Conservation (phyloP, 2,797 vertebrate species). For the Balearica regulorum region DNA sequence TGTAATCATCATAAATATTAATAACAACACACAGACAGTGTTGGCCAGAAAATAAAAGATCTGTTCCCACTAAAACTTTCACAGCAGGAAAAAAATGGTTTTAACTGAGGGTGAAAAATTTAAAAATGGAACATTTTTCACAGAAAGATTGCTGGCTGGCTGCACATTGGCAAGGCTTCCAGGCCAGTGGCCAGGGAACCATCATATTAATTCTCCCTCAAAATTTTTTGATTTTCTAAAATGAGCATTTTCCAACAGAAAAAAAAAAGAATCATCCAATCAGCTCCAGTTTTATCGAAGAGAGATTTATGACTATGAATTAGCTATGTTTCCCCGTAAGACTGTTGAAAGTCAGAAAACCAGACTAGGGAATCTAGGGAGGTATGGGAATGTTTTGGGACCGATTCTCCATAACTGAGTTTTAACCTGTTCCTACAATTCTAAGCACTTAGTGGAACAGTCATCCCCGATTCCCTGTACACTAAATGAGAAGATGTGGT, state of each 20-base stretch:
- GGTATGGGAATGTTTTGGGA: neutral
- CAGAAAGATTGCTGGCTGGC: neutral
- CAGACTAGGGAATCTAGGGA: neutral
- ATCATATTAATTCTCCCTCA: neutral
- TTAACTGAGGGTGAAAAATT: neutral
- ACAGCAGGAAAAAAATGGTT: neutral
- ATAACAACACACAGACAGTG: neutral
- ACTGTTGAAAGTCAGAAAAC: neutral
- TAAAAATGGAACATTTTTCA: neutral
- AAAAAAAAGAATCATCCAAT: neutral
- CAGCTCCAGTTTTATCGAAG: neutral
- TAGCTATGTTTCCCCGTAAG: neutral
- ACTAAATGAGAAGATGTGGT: neutral
- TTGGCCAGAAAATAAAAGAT: neutral
- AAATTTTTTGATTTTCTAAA: neutral
- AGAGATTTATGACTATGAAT: neutral
- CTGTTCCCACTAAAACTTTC: neutral
- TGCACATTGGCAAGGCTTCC: neutral
- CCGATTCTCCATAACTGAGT: neutral
- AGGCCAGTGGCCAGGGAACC: neutral
- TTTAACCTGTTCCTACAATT: neutral
- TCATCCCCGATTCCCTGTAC: neutral
- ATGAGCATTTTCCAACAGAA: neutral
- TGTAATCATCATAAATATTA: slow-evolving; percentile 24
- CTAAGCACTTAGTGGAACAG: neutral